phyloP scores from a whole-genome alignment of 2,797 vertebrate species.

The Fistularia commersonii region DNA sequence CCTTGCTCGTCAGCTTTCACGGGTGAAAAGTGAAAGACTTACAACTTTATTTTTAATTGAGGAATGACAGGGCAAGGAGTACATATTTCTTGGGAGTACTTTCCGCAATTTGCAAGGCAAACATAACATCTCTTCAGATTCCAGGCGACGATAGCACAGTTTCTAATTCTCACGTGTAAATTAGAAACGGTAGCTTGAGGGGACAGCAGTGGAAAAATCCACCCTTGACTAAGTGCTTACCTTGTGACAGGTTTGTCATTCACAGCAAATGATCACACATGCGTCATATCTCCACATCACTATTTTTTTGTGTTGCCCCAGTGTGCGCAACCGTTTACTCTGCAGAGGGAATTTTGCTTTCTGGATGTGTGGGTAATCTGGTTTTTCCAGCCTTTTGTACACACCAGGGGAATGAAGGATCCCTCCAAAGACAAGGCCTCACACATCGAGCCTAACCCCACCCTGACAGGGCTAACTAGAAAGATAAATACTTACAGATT shows the following conservation, averaged over 20 bases:
- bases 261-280: conserved; percentile 3
- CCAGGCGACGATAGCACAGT: too few relatives aligned
- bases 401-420: conserved; percentile 11
- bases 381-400: conserved; percentile 56
- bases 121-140: too few relatives aligned
- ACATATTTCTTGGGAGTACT: too few relatives aligned
- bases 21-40: background rate
- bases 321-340: background rate
- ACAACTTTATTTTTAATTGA: too few relatives aligned
- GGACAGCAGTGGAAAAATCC: conserved; percentile 32
- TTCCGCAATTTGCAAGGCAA: too few relatives aligned
- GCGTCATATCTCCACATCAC: conserved; percentile 9
- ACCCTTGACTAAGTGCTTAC: conserved; percentile 17
- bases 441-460: conserved; percentile 21
- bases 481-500: conserved; percentile 46
- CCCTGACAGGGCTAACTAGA: conserved; percentile 57
- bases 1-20: background rate
- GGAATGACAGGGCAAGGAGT: too few relatives aligned
- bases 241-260: conserved; percentile 23
- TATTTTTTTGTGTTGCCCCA: conserved; percentile 14
- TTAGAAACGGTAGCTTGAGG: conserved; percentile 8
- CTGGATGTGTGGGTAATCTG: conserved; percentile 38
- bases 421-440: conserved; percentile 25
- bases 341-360: background rate
- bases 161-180: background rate